A percentile compares a stretch with the other conserved stretches of the same genome.
Conservation (phyloP, 2,888 invertebrate genomes). For the Mactromeris polynyma region DNA sequence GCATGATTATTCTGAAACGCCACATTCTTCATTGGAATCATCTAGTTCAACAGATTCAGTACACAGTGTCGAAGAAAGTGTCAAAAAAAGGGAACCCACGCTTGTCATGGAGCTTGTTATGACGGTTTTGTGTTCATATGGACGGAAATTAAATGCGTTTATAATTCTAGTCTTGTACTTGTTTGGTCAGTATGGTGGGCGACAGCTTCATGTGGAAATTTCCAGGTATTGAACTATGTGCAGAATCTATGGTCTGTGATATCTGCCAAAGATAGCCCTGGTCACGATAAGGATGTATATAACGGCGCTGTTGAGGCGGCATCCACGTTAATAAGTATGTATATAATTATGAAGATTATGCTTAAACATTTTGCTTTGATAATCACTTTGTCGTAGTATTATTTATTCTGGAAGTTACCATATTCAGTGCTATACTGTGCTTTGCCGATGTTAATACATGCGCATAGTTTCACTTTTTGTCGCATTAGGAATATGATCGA, state of each 20-base stretch:
- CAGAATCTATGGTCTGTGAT: slow-evolving; percentile 93
- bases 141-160: slow-evolving; percentile 35
- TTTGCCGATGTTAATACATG: too few relatives aligned
- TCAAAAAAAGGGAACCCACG: not conserved
- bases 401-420: too few relatives aligned
- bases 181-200: slow-evolving; percentile 94
- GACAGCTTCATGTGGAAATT: slow-evolving; percentile 91
- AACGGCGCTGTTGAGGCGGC: slow-evolving; percentile 95
- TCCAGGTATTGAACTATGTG: slow-evolving; percentile 92
- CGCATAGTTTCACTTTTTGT: too few relatives aligned
- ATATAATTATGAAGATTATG: too few relatives aligned
- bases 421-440: too few relatives aligned
- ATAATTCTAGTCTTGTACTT: slow-evolving; percentile 88
- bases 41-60: not conserved
- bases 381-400: too few relatives aligned
- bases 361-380: too few relatives aligned
- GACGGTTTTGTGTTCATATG: slow-evolving; percentile 27
- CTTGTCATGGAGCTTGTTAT: too few relatives aligned
- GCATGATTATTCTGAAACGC: not conserved
- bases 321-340: slow-evolving; percentile 91
- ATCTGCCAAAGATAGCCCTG: too few relatives aligned
- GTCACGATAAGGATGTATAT: too few relatives aligned
- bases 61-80: not conserved
- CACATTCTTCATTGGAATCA: too few relatives aligned
- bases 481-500: too few relatives aligned